Base-by-base conservation (phyloP, 2,797 vertebrate species). In the Myoxocephalus aenaeus region DNA sequence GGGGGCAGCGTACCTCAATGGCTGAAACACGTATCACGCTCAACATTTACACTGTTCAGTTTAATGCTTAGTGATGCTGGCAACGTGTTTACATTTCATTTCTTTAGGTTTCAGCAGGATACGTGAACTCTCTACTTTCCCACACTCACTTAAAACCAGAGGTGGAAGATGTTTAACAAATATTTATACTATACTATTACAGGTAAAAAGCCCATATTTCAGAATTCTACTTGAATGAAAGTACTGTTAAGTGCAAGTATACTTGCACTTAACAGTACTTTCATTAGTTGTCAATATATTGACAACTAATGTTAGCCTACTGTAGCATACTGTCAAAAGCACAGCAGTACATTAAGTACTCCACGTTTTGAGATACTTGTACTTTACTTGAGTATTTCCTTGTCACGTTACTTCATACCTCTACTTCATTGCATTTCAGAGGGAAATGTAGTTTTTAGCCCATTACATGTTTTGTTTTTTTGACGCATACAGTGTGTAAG, bases 1-100 rank as follows among this genome's bases (percentile, higher is more conserved):
- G 90, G 70, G 56, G 70, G 87, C 87, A 82, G 76, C 73, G 15
- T 17, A 17, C 27, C 3, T 5, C 4, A 27, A 42, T 27, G 42
- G 5, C 6, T 36, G 1, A 14, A 15, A 12, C 20, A 22, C 2
- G 25, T 44, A 2, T 22, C 9, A 6, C 14, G 1, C 7, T 17
- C 32, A 4, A 17, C 20, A 18, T 12, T 17, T 11, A 14, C 17
- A 54, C 4, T 5, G 29, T 36, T 20, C 4, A 34, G 14, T 64
- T 18, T 18, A 27, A 29, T 44, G 25, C 25, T 27, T 34, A 38
- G 3, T 32, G 10, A 36, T 15, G 0, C 10, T 15, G 32, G 9
- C 20, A 18, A 14, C 17, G 27, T 57, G 27, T 27, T 15, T 53
- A 17, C 20, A 27, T 27, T 27, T 27, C 1, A 27, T 27, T 27